Percentiles rank a stretch among this genome's conserved stretches.
Conservation (phyloP, 2,888 invertebrate species). For the Megalurothrips usitatus region DNA sequence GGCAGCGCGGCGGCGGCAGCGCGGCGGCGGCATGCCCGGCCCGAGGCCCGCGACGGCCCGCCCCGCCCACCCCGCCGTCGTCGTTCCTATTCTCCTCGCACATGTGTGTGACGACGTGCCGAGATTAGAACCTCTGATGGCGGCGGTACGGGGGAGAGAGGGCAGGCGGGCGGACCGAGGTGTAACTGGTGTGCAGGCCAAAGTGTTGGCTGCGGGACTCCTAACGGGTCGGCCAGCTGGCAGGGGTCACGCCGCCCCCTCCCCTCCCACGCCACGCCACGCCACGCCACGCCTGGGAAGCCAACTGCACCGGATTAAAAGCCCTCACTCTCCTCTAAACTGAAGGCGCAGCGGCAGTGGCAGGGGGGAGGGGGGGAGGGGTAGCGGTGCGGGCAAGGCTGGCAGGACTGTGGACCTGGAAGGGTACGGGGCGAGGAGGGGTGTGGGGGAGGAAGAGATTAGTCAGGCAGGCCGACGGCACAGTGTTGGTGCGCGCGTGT, state of each 20-base stretch:
- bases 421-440: no score
- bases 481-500: background rate
- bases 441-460: no score
- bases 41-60: background rate
- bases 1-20: background rate
- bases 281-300: background rate
- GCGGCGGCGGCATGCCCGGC: background rate
- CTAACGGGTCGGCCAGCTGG: background rate
- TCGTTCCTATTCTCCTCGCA: no score
- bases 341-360: background rate
- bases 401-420: no score
- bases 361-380: no score
- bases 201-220: background rate
- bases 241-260: background rate
- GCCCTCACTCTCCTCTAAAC: background rate
- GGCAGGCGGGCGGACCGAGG: background rate
- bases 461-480: no score
- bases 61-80: background rate
- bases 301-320: slow-evolving; percentile 22
- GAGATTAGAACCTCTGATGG: background rate
- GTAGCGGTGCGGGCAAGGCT: no score
- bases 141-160: background rate
- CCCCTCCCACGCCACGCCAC: background rate
- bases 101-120: background rate
- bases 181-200: background rate